Percentiles rank a stretch among this genome's conserved stretches.
phyloP scores from a whole-genome alignment of 1,140 invertebrate genomes.

The Leguminivora glycinivorella region DNA sequence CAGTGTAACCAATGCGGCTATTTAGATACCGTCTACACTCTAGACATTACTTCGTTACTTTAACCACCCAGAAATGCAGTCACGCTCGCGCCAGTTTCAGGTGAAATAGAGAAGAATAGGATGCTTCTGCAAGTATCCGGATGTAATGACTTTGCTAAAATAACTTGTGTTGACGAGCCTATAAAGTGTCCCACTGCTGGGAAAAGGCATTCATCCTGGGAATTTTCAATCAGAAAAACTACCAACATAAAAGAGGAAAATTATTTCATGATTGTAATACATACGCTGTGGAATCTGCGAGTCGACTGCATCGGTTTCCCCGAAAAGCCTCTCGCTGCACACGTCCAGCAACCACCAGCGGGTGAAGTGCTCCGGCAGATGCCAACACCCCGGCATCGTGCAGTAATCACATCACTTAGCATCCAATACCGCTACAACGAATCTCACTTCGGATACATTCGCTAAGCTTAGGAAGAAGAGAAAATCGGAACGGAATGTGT shows the following conservation, averaged over 20 bases:
- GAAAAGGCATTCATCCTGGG: no score
- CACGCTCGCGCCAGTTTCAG: no score
- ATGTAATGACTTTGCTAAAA: no score
- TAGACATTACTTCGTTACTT: no score
- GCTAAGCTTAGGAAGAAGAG: background rate
- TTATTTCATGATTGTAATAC: slow-evolving; percentile 39
- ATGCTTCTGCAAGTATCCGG: no score
- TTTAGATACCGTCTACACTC: no score
- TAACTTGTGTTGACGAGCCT: no score
- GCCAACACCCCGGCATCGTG: slow-evolving; percentile 72
- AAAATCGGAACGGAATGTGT: background rate
- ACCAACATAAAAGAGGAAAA: background rate
- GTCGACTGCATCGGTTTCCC: slow-evolving; percentile 58
- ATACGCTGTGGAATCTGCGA: slow-evolving; percentile 72
- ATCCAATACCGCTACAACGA: background rate
- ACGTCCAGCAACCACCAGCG: slow-evolving; percentile 76
- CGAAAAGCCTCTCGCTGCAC: slow-evolving; percentile 69
- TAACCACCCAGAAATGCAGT: no score
- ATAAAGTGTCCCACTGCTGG: no score
- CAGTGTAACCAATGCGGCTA: no score
- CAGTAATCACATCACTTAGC: slow-evolving; percentile 41
- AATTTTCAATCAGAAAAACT: no score
- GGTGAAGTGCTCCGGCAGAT: slow-evolving; percentile 73
- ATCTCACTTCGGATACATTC: background rate
- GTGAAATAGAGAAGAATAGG: no score